These are phyloP conservation scores for Caenorhabditis doughertyi DNA, from an alignment of 2,888 invertebrate species.

Conservation along the genomic window DNA sequence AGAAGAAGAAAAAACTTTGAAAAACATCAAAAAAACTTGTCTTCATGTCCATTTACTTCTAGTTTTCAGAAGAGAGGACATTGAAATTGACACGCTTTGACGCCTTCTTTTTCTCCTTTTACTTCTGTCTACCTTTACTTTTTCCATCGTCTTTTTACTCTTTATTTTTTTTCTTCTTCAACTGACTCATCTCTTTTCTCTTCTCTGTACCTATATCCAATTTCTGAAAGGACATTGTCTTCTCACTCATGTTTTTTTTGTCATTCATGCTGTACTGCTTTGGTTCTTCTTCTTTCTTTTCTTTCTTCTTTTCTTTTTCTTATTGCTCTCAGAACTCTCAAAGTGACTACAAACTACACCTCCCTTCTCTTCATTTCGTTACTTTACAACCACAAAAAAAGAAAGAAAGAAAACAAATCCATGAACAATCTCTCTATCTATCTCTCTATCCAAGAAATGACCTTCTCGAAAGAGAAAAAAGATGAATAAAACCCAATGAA, in stretches of 20 bases:
- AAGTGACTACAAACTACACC: conserved; percentile 34
- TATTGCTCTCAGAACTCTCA: conserved; percentile 8
- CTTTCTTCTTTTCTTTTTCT: conserved; percentile 3
- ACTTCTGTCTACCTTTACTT: no score
- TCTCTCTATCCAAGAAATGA: conserved; percentile 30
- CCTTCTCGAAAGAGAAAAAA: conserved; percentile 7
- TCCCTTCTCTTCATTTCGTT: conserved; percentile 14
- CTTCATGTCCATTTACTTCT: conserved; percentile 11
- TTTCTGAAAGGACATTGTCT: conserved; percentile 40
- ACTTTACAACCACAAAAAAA: conserved; percentile 7
- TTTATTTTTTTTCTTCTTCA: conserved; percentile 8
- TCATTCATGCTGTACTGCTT: conserved; percentile 6
- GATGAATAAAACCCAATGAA: conserved; percentile 27
- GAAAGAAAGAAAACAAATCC: conserved; percentile 1
- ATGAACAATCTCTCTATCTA: no score
- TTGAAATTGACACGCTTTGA: conserved; percentile 37
- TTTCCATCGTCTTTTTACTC: conserved; percentile 37
- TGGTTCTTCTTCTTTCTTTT: conserved; percentile 12
- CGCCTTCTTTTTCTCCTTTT: conserved; percentile 9
- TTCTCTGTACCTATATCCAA: conserved; percentile 26
- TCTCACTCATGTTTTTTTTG: not conserved
- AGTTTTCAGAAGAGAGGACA: conserved; percentile 9
- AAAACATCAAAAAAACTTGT: conserved; percentile 34
- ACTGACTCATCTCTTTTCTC: conserved; percentile 30
- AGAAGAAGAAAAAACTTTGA: conserved; percentile 13